These are phyloP conservation scores for Neotoma lepida DNA, from an alignment of 2,113 vertebrate genomes.

Conservation along the genomic window DNA sequence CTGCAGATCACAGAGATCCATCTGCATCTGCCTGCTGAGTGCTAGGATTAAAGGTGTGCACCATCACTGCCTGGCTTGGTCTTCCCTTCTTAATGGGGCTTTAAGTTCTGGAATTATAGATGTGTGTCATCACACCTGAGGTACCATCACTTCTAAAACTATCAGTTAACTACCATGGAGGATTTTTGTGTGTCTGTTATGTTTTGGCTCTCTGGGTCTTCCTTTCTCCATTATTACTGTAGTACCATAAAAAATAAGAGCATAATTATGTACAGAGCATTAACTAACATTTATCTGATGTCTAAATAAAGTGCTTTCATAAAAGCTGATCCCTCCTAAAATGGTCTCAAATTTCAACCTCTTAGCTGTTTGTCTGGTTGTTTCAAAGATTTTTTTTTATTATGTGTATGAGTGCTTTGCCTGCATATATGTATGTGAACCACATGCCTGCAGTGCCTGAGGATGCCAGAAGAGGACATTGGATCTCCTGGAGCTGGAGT, in stretches of 20 bases:
- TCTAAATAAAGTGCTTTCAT: neutral
- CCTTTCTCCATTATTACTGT: neutral
- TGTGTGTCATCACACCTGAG: neutral
- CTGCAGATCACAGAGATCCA: neutral
- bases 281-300: slow-evolving; percentile 29
- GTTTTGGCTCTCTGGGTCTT: neutral
- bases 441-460: neutral
- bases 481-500: neutral
- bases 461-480: neutral
- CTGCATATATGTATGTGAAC: neutral
- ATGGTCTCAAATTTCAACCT: neutral
- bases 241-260: neutral
- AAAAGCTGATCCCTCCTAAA: neutral
- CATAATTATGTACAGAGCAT: neutral
- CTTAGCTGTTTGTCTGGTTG: neutral
- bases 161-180: too few species aligned
- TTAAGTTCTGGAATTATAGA: neutral
- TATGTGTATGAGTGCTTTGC: neutral
- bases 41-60: neutral
- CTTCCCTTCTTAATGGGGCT: neutral
- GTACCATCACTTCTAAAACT: neutral
- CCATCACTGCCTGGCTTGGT: neutral
- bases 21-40: neutral
- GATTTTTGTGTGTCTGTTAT: too few species aligned
- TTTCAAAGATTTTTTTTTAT: neutral